Evolutionary conservation across 2,113 vertebrate species (phyloP).

Genomic region (Psittacula cyanocephala): DNA sequence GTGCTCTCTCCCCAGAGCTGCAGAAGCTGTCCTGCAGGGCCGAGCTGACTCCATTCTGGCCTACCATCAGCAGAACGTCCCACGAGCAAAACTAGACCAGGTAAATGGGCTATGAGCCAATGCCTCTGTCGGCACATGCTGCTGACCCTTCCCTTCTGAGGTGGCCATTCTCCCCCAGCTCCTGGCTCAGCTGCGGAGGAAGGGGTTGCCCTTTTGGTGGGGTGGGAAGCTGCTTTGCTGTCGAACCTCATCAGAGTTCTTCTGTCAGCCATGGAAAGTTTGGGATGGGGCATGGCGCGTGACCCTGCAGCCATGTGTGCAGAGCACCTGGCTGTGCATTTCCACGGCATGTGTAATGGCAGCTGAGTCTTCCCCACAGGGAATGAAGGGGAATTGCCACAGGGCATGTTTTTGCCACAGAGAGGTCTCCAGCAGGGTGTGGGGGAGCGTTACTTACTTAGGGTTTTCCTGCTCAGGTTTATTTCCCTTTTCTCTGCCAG

Average conservation of each 20-base stretch:
- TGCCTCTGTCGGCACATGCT: not conserved
- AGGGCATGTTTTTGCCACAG: not conserved
- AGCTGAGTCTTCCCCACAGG: not conserved
- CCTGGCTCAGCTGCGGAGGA: not conserved
- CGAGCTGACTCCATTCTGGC: conserved; percentile 90
- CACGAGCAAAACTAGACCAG: conserved; percentile 91
- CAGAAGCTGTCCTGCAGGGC: conserved; percentile 94
- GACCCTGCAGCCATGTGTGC: rapidly evolving
- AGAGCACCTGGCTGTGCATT: not conserved
- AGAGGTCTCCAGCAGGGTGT: not conserved
- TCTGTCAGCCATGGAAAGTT: not conserved
- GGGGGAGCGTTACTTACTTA: not conserved
- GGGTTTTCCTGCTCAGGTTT: not conserved
- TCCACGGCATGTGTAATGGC: not conserved
- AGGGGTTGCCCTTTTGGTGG: not conserved
- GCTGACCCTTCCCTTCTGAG: not conserved
- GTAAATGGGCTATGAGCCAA: conserved; percentile 52
- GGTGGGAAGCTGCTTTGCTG: not conserved
- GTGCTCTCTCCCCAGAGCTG: conserved; percentile 81
- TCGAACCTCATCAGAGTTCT: not conserved
- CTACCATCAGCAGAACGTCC: conserved; percentile 96
- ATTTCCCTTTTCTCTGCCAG: conserved; percentile 53
- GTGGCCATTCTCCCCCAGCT: not conserved
- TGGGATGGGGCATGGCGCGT: not conserved
- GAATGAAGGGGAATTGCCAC: not conserved